phyloP scores from a whole-genome alignment of 2,797 vertebrate genomes.

The Limnodromus scolopaceus region DNA sequence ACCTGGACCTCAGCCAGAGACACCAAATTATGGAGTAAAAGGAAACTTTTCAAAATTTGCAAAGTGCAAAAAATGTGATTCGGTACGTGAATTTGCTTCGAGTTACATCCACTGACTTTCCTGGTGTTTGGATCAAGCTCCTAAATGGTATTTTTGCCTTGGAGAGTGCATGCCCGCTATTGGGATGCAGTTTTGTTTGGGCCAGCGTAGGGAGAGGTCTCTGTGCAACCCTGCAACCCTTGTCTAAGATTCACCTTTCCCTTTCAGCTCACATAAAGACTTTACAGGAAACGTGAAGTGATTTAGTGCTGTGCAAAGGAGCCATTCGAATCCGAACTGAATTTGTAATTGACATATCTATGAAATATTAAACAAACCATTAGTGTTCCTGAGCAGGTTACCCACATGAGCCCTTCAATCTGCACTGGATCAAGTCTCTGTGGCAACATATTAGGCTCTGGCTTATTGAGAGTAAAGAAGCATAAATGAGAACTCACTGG shows the following conservation, averaged over 20 bases:
- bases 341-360: not conserved
- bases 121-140: not conserved
- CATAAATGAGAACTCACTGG: not conserved
- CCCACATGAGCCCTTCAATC: not conserved
- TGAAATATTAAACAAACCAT: conserved; percentile 32
- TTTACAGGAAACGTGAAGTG: not conserved
- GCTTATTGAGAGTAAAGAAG: not conserved
- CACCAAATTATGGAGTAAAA: not conserved
- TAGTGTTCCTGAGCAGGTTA: not conserved
- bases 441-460: not conserved
- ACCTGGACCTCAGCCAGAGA: not conserved
- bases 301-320: not conserved
- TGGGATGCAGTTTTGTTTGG: not conserved
- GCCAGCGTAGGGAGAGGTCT: not conserved
- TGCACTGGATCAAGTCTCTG: fast-evolving
- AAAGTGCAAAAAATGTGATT: not conserved
- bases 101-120: not conserved
- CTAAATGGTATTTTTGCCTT: not conserved
- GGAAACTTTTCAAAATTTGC: not conserved
- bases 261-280: not conserved
- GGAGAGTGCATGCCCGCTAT: not conserved
- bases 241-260: not conserved
- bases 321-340: not conserved
- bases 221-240: fast-evolving
- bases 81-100: not conserved